Evolutionary conservation across 2,113 vertebrate genomes (phyloP), one percentile per base, ranked within the genome.

Genomic region (Gyps fulvus): DNA sequence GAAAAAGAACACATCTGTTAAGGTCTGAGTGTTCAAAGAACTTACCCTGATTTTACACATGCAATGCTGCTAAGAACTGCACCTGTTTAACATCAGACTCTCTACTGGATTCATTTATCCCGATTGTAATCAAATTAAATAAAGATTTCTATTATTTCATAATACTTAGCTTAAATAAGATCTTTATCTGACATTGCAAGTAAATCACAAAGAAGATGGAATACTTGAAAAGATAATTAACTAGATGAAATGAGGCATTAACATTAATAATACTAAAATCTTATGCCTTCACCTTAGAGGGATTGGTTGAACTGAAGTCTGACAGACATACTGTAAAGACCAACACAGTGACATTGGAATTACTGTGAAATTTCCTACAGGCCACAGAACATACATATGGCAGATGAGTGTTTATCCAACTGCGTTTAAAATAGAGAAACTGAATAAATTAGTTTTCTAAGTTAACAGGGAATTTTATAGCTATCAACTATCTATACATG

Each of bases 1-100:
- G 55, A 11, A 59, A 76, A 90, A 69, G 21, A 77, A 57, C 58
- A 70, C 84, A 95, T 87, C 93, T 95, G 86, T 74, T 89, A 81
- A 86, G 63, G 83, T 17, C 17, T 38, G 31, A 72, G 49, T 0
- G 1, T 78, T 87, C n/a, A 52, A 45, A 66, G 87, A 79, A 71
- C 9, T 14, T 38, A 65, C 5, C 22, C 84, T 42, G 36, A 89
- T 65, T 77, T 90, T 65, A 90, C 36, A 55, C 3, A 22, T 40
- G 69, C 0, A 0, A 45, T 29, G 23, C 72, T 76, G 58, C 34
- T 49, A 86, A 82, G 50, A 78, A 83, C 27, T 78, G 83, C 49
- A 66, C 71, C 93, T 97, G 85, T 49, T 92, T 76, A 97, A 92
- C 82, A 88, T 55, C 74, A 72, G 34, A 72, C 42, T 78, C 40